These are phyloP conservation scores for Trichonephila inaurata DNA, from an alignment of 1,140 invertebrate genomes.

Conservation along the genomic window DNA sequence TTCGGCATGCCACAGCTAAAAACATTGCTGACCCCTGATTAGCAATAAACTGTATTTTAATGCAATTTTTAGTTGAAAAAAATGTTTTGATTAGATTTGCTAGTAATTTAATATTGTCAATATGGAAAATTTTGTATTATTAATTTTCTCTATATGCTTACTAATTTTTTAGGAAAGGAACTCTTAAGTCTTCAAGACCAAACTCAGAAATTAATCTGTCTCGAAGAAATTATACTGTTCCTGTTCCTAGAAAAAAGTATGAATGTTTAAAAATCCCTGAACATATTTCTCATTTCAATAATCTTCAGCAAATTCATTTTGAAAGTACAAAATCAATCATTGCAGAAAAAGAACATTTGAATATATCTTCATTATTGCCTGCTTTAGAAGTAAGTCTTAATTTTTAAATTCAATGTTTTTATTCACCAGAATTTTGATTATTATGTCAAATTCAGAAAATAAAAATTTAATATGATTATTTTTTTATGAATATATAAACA, in stretches of 20 bases:
- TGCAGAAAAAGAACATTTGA: slow-evolving; percentile 36
- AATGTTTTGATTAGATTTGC: neutral
- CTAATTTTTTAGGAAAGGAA: neutral
- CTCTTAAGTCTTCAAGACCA: slow-evolving; percentile 35
- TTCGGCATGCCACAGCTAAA: too few species aligned
- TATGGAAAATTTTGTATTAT: too few species aligned
- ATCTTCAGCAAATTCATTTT: neutral
- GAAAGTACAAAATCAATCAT: neutral
- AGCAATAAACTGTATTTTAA: too few species aligned
- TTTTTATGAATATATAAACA: too few species aligned
- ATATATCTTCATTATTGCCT: slow-evolving; percentile 6
- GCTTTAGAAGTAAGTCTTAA: slow-evolving; percentile 54
- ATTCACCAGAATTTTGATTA: neutral
- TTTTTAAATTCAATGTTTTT: neutral
- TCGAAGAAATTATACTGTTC: slow-evolving; percentile 35
- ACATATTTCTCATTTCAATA: neutral
- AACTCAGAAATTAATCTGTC: slow-evolving; percentile 59
- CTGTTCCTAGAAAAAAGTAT: neutral
- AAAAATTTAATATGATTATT: too few species aligned
- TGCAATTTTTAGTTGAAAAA: neutral
- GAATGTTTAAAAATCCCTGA: neutral
- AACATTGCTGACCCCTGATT: too few species aligned
- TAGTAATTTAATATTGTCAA: neutral
- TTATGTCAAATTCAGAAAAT: too few species aligned
- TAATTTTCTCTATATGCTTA: too few species aligned